phyloP scores from a whole-genome alignment of 2,113 vertebrate genomes.

The Lepus timidus region DNA sequence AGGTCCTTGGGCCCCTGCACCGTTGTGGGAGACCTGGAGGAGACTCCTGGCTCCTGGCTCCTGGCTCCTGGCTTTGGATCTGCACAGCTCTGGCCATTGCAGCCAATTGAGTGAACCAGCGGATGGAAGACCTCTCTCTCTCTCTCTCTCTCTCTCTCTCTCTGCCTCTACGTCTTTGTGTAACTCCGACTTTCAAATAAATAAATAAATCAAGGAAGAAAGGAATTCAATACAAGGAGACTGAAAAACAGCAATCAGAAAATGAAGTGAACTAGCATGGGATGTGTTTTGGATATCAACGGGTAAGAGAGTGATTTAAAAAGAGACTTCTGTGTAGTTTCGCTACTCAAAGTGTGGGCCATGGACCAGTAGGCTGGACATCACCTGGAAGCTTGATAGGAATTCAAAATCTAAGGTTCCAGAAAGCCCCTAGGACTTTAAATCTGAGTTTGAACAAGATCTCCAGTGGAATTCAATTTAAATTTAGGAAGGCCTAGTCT shows the following conservation, averaged over 20 bases:
- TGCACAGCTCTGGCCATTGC: too few species aligned
- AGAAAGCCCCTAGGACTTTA: neutral
- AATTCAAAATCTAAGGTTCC: neutral
- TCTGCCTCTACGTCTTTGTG: too few species aligned
- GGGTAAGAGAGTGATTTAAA: neutral
- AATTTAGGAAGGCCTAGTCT: neutral
- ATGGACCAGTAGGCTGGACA: neutral
- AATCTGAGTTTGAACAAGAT: neutral
- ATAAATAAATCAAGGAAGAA: neutral
- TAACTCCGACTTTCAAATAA: too few species aligned
- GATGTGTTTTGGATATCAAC: neutral
- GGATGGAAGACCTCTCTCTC: too few species aligned
- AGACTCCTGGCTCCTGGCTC: too few species aligned
- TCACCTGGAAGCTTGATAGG: neutral
- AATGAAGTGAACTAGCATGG: neutral
- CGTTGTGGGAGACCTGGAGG: too few species aligned
- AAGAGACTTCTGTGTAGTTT: neutral
- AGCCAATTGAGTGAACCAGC: too few species aligned
- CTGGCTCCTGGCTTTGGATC: too few species aligned
- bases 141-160: too few species aligned
- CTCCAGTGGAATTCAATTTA: neutral
- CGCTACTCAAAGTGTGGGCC: neutral
- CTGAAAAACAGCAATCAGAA: neutral
- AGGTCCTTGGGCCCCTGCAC: too few species aligned
- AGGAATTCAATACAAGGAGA: neutral